Conservation (phyloP, 1,140 invertebrate genomes). For the Apis dorsata region DNA sequence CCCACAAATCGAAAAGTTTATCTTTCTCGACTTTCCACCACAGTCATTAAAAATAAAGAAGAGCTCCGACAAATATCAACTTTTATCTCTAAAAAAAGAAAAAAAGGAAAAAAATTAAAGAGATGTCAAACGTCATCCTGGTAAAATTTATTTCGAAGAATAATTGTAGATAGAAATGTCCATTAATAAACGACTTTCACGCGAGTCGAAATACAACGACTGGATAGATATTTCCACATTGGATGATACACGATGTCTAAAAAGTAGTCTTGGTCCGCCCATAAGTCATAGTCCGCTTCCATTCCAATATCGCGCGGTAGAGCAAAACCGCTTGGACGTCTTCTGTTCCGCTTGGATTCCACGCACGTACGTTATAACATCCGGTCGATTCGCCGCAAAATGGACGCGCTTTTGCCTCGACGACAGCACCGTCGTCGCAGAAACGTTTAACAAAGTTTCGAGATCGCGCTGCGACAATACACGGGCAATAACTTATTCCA, state of each 20-base stretch:
- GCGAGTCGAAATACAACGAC: background rate
- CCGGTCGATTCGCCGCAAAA: slow-evolving; percentile 18
- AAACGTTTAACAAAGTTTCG: slow-evolving; percentile 29
- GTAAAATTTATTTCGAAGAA: too few relatives aligned
- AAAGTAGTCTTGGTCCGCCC: background rate
- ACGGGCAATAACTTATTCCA: slow-evolving; percentile 19
- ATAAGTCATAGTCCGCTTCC: slow-evolving; percentile 25
- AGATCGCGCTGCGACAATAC: background rate
- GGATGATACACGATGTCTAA: background rate
- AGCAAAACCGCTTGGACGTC: slow-evolving; percentile 21
- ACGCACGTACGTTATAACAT: slow-evolving; percentile 48
- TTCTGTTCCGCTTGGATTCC: slow-evolving; percentile 25
- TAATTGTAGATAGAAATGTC: background rate
- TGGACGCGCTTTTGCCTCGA: slow-evolving; percentile 40
- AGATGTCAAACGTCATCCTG: too few relatives aligned
- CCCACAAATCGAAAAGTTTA: too few relatives aligned
- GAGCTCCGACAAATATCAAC: too few relatives aligned
- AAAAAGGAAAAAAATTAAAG: too few relatives aligned
- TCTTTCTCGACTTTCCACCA: too few relatives aligned
- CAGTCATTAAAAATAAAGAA: too few relatives aligned
- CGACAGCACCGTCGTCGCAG: background rate
- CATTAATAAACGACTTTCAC: background rate
- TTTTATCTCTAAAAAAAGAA: too few relatives aligned
- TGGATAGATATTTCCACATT: background rate
- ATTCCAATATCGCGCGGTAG: slow-evolving; percentile 30